Percentiles rank a stretch among this genome's conserved stretches.
Evolutionary conservation across 1,140 invertebrate genomes (phyloP).

Genomic region (Epicauta chinensis): DNA sequence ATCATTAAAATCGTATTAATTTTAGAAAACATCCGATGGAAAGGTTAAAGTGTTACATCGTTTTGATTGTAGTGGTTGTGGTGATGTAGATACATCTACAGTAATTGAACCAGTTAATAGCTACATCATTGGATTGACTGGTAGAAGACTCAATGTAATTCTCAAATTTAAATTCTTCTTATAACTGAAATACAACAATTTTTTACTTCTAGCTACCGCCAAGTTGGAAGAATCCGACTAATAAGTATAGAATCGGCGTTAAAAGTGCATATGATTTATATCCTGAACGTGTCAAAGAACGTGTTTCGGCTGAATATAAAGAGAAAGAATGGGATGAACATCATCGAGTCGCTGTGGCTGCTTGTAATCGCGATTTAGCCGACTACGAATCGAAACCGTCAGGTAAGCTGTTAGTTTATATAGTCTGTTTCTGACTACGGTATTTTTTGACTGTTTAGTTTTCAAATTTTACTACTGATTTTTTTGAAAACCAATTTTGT

Average conservation of each 20-base stretch:
- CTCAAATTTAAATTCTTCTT: background rate
- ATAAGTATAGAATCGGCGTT: slow-evolving; percentile 77
- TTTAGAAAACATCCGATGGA: slow-evolving; percentile 77
- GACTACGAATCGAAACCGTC: slow-evolving; percentile 61
- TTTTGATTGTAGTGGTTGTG: slow-evolving; percentile 91
- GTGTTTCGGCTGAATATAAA: slow-evolving; percentile 76
- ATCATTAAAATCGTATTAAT: background rate
- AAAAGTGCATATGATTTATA: slow-evolving; percentile 85
- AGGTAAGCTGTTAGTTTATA: slow-evolving; percentile 22
- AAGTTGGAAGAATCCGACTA: slow-evolving; percentile 76
- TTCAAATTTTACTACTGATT: too few relatives aligned
- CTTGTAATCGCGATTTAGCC: slow-evolving; percentile 65
- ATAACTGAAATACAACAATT: background rate
- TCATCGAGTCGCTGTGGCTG: slow-evolving; percentile 73
- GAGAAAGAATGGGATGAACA: slow-evolving; percentile 79
- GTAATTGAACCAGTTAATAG: slow-evolving; percentile 72
- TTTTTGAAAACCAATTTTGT: too few relatives aligned
- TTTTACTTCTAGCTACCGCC: slow-evolving; percentile 63
- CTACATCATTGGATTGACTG: slow-evolving; percentile 77
- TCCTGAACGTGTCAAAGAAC: slow-evolving; percentile 73
- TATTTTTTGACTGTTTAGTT: too few relatives aligned
- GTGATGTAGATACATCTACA: slow-evolving; percentile 85
- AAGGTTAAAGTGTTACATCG: slow-evolving; percentile 91
- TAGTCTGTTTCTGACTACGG: too few relatives aligned
- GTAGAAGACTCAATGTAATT: slow-evolving; percentile 77